Evolutionary conservation across 2,113 vertebrate species (phyloP).

Genomic region (Catharus bicknelli): DNA sequence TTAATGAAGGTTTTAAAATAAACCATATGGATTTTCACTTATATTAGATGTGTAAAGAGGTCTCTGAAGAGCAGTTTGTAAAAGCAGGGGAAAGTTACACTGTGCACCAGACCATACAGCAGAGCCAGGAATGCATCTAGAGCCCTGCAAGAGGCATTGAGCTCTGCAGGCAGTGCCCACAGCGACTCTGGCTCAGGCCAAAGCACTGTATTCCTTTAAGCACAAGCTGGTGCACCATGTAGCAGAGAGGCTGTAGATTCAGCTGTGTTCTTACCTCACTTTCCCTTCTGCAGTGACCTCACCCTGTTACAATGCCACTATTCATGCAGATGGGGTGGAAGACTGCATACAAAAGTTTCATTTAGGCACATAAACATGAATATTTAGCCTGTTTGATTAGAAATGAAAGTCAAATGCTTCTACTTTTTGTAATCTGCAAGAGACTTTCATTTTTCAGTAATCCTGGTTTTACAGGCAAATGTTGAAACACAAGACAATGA

Average conservation of each 20-base stretch:
- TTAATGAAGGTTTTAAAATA: conserved; percentile 55
- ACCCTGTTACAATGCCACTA: conserved; percentile 92
- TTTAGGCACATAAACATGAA: conserved; percentile 86
- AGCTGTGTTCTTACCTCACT: conserved; percentile 94
- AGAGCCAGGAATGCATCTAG: conserved; percentile 42
- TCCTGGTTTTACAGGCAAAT: conserved; percentile 34
- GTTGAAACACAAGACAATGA: conserved; percentile 17
- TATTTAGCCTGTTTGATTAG: conserved; percentile 80
- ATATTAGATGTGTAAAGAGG: conserved; percentile 52
- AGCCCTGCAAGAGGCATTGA: conserved; percentile 45
- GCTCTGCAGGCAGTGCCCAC: conserved; percentile 24
- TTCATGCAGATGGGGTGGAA: conserved; percentile 89
- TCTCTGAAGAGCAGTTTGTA: conserved; percentile 60
- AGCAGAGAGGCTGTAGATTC: conserved; percentile 82
- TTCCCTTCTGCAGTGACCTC: conserved; percentile 92
- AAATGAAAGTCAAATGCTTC: conserved; percentile 75
- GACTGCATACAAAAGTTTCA: conserved; percentile 88
- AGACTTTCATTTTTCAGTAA: neutral
- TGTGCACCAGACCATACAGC: conserved; percentile 52
- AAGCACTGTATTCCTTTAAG: conserved; percentile 72
- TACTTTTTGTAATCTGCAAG: conserved; percentile 35
- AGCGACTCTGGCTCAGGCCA: neutral
- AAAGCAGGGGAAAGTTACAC: conserved; percentile 51
- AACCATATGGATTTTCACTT: conserved; percentile 58
- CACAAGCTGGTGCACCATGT: conserved; percentile 70